phyloP scores from a whole-genome alignment of 2,113 vertebrate species.

The Garra rufa region DNA sequence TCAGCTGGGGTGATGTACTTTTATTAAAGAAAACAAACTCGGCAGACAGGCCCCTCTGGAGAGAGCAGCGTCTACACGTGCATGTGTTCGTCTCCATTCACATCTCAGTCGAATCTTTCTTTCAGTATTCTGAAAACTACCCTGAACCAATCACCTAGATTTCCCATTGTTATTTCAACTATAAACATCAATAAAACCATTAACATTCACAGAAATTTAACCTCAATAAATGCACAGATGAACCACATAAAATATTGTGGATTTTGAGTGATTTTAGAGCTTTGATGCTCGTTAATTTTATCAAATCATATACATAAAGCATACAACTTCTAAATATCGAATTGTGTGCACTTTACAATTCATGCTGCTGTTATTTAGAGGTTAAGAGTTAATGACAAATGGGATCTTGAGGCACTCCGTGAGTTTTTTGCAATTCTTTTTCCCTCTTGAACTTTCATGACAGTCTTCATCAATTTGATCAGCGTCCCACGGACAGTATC shows the following conservation, averaged over 20 bases:
- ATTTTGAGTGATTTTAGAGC: background rate
- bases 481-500: conserved; percentile 67
- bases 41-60: conserved; percentile 62
- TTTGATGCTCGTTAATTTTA: too few species aligned
- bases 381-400: background rate
- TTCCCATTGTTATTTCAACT: background rate
- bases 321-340: background rate
- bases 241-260: too few species aligned
- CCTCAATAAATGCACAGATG: background rate
- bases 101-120: background rate
- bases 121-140: conserved; percentile 22
- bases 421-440: background rate
- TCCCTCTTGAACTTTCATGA: conserved; percentile 36
- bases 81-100: conserved; percentile 51
- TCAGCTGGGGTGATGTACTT: conserved; percentile 76
- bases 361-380: background rate
- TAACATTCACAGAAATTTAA: background rate
- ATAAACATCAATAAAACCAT: background rate
- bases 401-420: background rate
- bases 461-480: conserved; percentile 69
- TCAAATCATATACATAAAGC: too few species aligned
- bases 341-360: background rate
- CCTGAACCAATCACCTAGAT: background rate
- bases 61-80: conserved; percentile 57
- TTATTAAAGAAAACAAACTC: conserved; percentile 83